Base-by-base conservation (phyloP, 2,797 vertebrate genomes). In the Bradypodion ventrale region DNA sequence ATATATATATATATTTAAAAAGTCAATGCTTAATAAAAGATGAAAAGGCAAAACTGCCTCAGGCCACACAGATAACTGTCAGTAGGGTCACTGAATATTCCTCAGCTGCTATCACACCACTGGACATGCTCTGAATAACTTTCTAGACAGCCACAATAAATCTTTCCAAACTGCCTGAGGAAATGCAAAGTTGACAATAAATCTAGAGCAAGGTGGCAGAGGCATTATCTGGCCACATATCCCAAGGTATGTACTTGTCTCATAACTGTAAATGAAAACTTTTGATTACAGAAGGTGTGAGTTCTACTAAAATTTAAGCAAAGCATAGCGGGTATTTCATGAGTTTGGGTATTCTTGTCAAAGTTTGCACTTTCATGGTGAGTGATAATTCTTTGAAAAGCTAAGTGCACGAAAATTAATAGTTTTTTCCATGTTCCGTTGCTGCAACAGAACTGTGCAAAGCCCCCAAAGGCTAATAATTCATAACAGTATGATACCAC, bases 171-270 rank as follows among this genome's bases (percentile, higher is more conserved):
- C 56, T 42, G 12, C 83, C 49, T 56, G 12, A 69, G 46, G 75
- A 82, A 82, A 49, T 37, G 62, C 35, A 62, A 75, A 0, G 0
- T 8, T 60, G n/a, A 79, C 23, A 78, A 15, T 44, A 15, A 59
- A 32, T 59, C 52, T 27, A n/a, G 52, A 59, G 72, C 27, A 0
- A 0, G 1, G 10, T 0, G 37, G 7, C 16, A 40, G n/a, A 77
- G n/a, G 25, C 6, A 78, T 29, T 6, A 15, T 7, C 32, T 62
- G 62, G 35, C 16, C 8, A 7, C 21, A 5, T 0, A 2, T 42
- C 46, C 76, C 27, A 32, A 69, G 7, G 49, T 1, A 19, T 0
- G 27, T 15, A 35, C 1, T 75, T 8, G 15, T 83, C 52, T 65
- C 0, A 0, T 25, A 21, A 37, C 0, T 5, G 66, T 46, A 37